A percentile compares a stretch with the other conserved stretches of the same genome.
These are phyloP conservation scores for Anodontia alba DNA, from an alignment of 2,888 invertebrate species.

Conservation along the genomic window DNA sequence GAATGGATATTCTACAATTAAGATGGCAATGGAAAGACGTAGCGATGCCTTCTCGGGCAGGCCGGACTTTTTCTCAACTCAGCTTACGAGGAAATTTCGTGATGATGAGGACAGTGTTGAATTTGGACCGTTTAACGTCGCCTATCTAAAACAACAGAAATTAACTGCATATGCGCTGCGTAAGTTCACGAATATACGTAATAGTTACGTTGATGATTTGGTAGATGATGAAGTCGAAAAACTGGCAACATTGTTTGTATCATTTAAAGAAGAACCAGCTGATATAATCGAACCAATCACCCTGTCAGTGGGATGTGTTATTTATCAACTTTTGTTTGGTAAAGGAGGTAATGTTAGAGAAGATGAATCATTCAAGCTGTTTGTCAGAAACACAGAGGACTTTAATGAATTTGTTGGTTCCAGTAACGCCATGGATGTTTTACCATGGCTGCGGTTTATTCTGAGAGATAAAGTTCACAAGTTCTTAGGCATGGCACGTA, in stretches of 20 bases:
- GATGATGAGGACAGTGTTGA: no score
- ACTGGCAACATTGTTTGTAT: not conserved
- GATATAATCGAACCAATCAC: not conserved
- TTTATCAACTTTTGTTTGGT: slow-evolving; percentile 60
- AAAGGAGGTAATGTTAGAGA: slow-evolving; percentile 30
- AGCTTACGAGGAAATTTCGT: no score
- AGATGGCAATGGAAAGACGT: no score
- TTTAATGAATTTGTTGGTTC: slow-evolving; percentile 46
- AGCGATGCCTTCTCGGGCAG: no score
- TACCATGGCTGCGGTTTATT: slow-evolving; percentile 63
- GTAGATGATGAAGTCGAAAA: slow-evolving; percentile 9
- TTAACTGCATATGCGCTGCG: slow-evolving; percentile 41
- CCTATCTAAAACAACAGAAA: slow-evolving; percentile 40
- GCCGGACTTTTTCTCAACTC: no score
- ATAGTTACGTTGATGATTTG: slow-evolving; percentile 40
- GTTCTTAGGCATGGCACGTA: slow-evolving; percentile 35
- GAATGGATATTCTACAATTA: no score
- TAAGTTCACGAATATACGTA: slow-evolving; percentile 40
- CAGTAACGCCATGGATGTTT: slow-evolving; percentile 63
- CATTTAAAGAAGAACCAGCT: not conserved
- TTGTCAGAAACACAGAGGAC: not conserved
- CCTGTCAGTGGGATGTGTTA: slow-evolving; percentile 28
- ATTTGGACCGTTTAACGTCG: not conserved
- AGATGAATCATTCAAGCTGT: slow-evolving; percentile 36
- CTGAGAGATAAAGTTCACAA: slow-evolving; percentile 34